phyloP scores from a whole-genome alignment of 1,140 invertebrate genomes.

The Apolygus lucorum region DNA sequence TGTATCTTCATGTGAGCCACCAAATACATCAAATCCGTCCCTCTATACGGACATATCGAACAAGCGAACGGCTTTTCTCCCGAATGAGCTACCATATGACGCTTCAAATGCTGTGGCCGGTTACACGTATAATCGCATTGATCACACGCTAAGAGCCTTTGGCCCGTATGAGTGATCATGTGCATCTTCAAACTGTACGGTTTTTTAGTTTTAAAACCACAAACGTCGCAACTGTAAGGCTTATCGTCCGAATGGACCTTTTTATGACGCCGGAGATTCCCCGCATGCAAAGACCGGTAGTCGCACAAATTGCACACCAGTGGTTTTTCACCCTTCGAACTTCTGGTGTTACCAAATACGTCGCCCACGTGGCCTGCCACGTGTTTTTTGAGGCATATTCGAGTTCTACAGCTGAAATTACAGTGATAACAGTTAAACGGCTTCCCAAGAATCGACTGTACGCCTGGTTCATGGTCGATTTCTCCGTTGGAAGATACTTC shows the following conservation, averaged over 20 bases:
- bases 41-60: too few species aligned
- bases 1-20: too few species aligned
- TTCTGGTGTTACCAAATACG: too few species aligned
- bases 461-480: too few species aligned
- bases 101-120: background rate
- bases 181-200: background rate
- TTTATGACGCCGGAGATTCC: background rate
- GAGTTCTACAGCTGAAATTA: too few species aligned
- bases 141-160: background rate
- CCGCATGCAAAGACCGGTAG: background rate
- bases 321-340: too few species aligned
- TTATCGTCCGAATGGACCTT: background rate
- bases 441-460: too few species aligned
- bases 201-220: background rate
- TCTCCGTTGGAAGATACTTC: too few species aligned
- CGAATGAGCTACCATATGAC: background rate
- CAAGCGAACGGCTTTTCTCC: background rate
- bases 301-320: conserved; percentile 1
- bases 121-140: background rate
- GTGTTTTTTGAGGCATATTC: too few species aligned
- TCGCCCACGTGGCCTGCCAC: too few species aligned
- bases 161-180: background rate
- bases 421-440: too few species aligned
- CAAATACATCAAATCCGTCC: too few species aligned
- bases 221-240: background rate